phyloP scores from a whole-genome alignment of 1,140 invertebrate species.

The Episyrphus balteatus region DNA sequence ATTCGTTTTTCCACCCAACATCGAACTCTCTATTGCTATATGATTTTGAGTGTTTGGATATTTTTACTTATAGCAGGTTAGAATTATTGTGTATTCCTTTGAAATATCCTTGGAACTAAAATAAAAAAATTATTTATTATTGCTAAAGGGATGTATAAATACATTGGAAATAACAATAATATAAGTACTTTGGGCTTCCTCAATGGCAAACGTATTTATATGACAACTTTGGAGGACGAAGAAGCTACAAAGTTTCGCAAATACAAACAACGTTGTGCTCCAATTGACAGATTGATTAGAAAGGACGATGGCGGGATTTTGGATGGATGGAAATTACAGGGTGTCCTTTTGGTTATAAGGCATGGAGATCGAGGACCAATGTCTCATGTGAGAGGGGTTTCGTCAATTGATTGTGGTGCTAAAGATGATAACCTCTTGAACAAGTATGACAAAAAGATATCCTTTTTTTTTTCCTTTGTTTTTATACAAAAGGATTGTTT shows the following conservation, averaged over 20 bases:
- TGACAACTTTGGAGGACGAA: slow-evolving; percentile 23
- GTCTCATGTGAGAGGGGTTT: slow-evolving; percentile 62
- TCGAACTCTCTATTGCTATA: slow-evolving; percentile 63
- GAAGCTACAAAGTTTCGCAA: slow-evolving; percentile 6
- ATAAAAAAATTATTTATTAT: slow-evolving; percentile 1
- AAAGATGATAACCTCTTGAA: slow-evolving; percentile 40
- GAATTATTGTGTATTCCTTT: slow-evolving; percentile 4
- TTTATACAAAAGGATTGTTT: not conserved
- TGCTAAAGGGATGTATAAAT: slow-evolving; percentile 58
- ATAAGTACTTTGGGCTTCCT: slow-evolving; percentile 18
- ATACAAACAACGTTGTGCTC: slow-evolving; percentile 46
- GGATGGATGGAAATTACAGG: slow-evolving; percentile 56
- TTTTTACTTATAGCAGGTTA: slow-evolving; percentile 60
- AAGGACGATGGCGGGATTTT: slow-evolving; percentile 55
- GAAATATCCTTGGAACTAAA: slow-evolving; percentile 6
- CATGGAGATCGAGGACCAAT: slow-evolving; percentile 83
- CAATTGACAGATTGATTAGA: slow-evolving; percentile 48
- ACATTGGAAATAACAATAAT: slow-evolving; percentile 41
- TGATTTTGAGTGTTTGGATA: slow-evolving; percentile 66
- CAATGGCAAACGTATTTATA: slow-evolving; percentile 12
- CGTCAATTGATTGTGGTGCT: slow-evolving; percentile 62
- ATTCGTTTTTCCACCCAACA: slow-evolving; percentile 59
- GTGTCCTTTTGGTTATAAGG: slow-evolving; percentile 66
- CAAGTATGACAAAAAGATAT: slow-evolving; percentile 24
- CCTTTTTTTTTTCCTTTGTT: not conserved